Evolutionary conservation across 2,797 vertebrate species (phyloP).

Genomic region (Gymnodraco acuticeps): DNA sequence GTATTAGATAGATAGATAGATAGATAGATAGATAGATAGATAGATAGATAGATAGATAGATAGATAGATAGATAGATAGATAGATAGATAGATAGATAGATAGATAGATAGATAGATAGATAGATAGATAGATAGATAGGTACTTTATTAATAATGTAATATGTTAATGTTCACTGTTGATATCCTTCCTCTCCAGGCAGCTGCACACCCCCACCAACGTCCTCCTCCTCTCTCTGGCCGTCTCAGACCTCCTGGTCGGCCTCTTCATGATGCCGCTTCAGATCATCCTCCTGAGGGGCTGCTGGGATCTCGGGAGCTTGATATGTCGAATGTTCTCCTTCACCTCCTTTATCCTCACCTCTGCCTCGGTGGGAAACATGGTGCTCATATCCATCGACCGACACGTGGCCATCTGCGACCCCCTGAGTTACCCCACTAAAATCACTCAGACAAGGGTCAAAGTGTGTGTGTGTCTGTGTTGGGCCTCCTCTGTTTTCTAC

Average conservation of each 20-base stretch:
- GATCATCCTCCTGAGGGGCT: conserved; percentile 16
- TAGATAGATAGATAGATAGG: too few relatives aligned
- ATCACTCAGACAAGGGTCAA: conserved; percentile 42
- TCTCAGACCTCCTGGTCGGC: conserved; percentile 50
- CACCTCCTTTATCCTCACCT: conserved; percentile 30
- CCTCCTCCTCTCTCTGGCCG: conserved; percentile 54
- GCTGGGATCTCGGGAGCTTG: conserved; percentile 38
- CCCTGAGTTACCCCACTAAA: conserved; percentile 26
- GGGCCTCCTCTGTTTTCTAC: conserved; percentile 43
- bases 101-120: too few relatives aligned
- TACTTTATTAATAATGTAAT: not conserved
- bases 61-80: too few relatives aligned
- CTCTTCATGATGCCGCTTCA: conserved; percentile 30
- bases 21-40: too few relatives aligned
- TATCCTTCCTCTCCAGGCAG: conserved; percentile 42
- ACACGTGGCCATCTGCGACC: conserved; percentile 58
- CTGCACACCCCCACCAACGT: conserved; percentile 57
- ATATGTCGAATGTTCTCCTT: conserved; percentile 24
- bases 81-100: too few relatives aligned
- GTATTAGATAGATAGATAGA: too few relatives aligned
- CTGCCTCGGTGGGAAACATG: conserved; percentile 53
- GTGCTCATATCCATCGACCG: conserved; percentile 55
- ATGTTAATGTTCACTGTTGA: not conserved
- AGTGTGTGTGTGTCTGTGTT: conserved; percentile 54
- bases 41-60: too few relatives aligned